A percentile compares a stretch with the other conserved stretches of the same genome.
These are phyloP conservation scores for Petrophora chlorosata DNA, from an alignment of 2,888 invertebrate species.

Conservation along the genomic window DNA sequence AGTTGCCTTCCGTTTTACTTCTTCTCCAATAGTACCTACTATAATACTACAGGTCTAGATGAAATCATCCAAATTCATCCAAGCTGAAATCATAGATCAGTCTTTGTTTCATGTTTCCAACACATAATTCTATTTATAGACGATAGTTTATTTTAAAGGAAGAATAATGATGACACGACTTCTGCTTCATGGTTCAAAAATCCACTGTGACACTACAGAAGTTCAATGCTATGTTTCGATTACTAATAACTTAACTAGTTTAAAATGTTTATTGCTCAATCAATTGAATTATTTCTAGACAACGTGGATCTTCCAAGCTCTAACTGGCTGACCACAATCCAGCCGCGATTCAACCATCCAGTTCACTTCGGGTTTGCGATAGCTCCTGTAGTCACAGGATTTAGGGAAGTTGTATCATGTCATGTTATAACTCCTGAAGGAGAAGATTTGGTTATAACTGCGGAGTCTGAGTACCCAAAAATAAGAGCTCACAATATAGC, in stretches of 20 bases:
- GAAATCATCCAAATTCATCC: too few species aligned
- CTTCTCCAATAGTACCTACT: too few species aligned
- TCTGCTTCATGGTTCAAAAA: too few species aligned
- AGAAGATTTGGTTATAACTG: slow-evolving; percentile 43
- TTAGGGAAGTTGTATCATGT: slow-evolving; percentile 38
- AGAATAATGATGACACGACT: too few species aligned
- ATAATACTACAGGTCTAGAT: too few species aligned
- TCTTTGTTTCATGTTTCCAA: too few species aligned
- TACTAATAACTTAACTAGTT: too few species aligned
- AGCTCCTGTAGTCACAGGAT: slow-evolving; percentile 39
- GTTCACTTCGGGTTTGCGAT: slow-evolving; percentile 47
- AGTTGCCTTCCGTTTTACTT: too few species aligned
- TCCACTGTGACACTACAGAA: too few species aligned
- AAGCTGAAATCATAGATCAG: too few species aligned
- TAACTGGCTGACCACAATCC: slow-evolving; percentile 26
- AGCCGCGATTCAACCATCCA: slow-evolving; percentile 35
- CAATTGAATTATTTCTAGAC: slow-evolving; percentile 35
- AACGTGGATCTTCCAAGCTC: slow-evolving; percentile 23
- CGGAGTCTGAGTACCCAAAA: slow-evolving; percentile 42
- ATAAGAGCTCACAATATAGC: slow-evolving; percentile 35
- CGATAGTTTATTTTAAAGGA: too few species aligned
- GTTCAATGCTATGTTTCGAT: not conserved
- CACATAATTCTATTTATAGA: too few species aligned
- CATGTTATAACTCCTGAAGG: slow-evolving; percentile 54
- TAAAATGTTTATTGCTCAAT: not conserved